Base-by-base conservation (phyloP, 2,113 vertebrate genomes). In the Microcebus griseorufus region DNA sequence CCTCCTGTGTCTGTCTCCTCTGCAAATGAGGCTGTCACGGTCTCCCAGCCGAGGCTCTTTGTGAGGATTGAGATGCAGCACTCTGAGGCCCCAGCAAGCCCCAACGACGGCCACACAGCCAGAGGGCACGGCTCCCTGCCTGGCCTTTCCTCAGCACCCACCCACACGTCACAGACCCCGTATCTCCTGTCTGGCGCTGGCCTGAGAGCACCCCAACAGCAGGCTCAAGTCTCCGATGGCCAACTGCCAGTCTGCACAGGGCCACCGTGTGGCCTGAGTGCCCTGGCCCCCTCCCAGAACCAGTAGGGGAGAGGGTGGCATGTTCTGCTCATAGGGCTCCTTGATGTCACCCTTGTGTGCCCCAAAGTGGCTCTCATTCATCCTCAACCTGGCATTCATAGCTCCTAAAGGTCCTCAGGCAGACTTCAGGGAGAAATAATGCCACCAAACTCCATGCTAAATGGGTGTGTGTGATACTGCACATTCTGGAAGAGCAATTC, bases 101-200 rank as follows among this genome's bases (percentile, higher is more conserved):
- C 29, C 34, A 0, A n/a, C 0, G 23, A 64, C 0, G 72, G 51
- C 17, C 10, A 10, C 45, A 18, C 18, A 5, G 60, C 45, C 0
- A 6, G 17, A 12, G 45, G 13, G 62, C 27, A 20, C 20, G 0
- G 20, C 69, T 22, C 32, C 14, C 6, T 12, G 20, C 75, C 25
- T 1, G 22, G 42, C n/a, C 3, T 17, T 39, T 48, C 80, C 32
- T 37, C 62, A 8, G 22, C 51, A 55, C 39, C 42, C 18, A 0
- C 0, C 3, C 0, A 12, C 32, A 34, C 7, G 0, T 64, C 80
- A 27, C 62, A 51, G 79, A 58, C 32, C 58, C 42, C 11, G 27
- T 55, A 14, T 2, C 8, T 23, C 17, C 34, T 32, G 45, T 34
- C 76, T 32, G 7, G 17, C 6, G 25, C 58, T 9, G 89, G 72